Evolutionary conservation across 2,888 invertebrate genomes (phyloP).

Genomic region (Gastracanthus pulcherrimus): DNA sequence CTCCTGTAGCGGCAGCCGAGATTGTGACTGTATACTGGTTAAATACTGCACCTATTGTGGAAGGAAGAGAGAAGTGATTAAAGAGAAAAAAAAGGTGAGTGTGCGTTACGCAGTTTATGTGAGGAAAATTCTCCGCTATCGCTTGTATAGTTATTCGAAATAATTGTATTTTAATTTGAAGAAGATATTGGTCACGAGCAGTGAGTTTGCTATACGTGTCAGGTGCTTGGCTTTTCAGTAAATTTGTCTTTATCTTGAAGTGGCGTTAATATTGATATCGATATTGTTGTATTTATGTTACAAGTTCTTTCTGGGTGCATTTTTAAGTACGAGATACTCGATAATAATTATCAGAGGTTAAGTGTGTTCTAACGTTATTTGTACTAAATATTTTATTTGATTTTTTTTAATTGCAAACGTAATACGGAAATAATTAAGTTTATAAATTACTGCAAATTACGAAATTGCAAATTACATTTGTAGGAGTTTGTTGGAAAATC

Average conservation of each 20-base stretch:
- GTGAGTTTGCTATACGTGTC: not conserved
- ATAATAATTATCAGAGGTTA: no score
- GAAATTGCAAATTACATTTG: not conserved
- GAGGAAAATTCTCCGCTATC: not conserved
- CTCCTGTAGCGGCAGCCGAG: no score
- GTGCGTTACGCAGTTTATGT: not conserved
- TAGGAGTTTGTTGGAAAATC: not conserved
- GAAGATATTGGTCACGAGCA: not conserved
- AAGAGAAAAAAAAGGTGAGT: not conserved
- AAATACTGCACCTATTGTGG: no score
- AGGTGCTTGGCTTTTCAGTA: not conserved
- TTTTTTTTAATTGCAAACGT: not conserved
- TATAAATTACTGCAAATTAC: not conserved
- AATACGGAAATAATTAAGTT: not conserved
- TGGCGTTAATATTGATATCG: not conserved
- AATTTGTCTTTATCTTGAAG: not conserved
- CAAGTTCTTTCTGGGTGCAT: not conserved
- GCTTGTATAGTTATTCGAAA: not conserved
- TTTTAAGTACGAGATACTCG: not conserved
- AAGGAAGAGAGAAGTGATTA: no score
- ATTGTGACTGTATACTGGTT: no score
- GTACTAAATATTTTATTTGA: not conserved
- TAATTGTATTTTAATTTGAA: constrained; percentile 18
- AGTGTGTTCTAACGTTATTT: no score
- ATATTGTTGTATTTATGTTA: not conserved